Evolutionary conservation across 2,888 invertebrate species (phyloP).

Genomic region (Parascotia fuliginaria): DNA sequence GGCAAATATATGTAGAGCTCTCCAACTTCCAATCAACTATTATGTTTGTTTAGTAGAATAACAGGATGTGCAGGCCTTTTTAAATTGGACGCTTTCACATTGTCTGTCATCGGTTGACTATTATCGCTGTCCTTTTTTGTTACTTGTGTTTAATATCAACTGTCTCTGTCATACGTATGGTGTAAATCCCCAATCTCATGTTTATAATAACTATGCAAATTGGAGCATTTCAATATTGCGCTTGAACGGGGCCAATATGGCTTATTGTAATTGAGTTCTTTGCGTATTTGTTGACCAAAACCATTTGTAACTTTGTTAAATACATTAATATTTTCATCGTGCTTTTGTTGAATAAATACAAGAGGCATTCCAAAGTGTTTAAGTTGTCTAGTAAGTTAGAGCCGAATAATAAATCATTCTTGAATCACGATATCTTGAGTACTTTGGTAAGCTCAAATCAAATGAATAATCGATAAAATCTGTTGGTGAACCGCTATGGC

Average conservation of each 20-base stretch:
- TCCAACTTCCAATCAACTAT: constrained; percentile 13
- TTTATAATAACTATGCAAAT: constrained; percentile 81
- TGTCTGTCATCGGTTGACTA: constrained; percentile 35
- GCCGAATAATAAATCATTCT: constrained; percentile 1
- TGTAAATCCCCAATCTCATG: constrained; percentile 66
- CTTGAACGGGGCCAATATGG: constrained; percentile 64
- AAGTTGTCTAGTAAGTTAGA: not conserved
- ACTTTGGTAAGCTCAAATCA: not conserved
- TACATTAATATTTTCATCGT: not conserved
- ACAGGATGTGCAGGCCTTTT: constrained; percentile 27
- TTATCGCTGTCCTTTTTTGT: constrained; percentile 41
- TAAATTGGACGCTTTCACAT: constrained; percentile 27
- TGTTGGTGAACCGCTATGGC: too few species aligned
- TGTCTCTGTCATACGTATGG: constrained; percentile 49
- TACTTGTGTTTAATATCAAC: constrained; percentile 35
- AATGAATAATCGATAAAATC: not conserved
- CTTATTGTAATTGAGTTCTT: constrained; percentile 71
- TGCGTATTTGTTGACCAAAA: constrained; percentile 59
- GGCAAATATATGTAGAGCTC: constrained; percentile 38
- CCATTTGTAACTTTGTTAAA: constrained; percentile 30
- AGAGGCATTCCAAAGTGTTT: constrained; percentile 3
- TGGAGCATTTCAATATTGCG: constrained; percentile 75
- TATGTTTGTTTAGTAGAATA: constrained; percentile 20
- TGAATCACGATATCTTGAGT: not conserved
- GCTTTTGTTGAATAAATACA: not conserved